Conservation (phyloP, 2,888 invertebrate genomes). For the Pogonocherus hispidulus region DNA sequence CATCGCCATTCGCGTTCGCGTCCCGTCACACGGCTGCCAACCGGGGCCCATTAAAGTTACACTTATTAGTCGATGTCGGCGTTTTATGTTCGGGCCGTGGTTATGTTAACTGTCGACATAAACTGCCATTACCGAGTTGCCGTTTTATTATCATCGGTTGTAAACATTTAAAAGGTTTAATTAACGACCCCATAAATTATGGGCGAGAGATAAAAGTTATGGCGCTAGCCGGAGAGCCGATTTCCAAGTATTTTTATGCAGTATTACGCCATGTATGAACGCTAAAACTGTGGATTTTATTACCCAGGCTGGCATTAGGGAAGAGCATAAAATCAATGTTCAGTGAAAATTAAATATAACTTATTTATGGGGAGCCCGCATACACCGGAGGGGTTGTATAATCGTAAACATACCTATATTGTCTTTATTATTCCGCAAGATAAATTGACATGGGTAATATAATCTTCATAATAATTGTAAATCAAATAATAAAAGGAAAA, state of each 20-base stretch:
- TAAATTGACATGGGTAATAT: conserved; percentile 23
- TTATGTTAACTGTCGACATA: conserved; percentile 53
- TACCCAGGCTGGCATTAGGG: conserved; percentile 31
- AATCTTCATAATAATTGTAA: too few relatives aligned
- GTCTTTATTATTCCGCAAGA: conserved; percentile 21
- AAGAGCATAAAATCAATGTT: conserved; percentile 42
- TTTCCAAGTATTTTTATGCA: conserved; percentile 40
- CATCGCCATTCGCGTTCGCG: conserved; percentile 11
- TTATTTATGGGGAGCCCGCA: conserved; percentile 23
- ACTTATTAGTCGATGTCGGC: conserved; percentile 51
- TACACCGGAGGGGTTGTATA: conserved; percentile 27
- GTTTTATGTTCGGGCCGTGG: conserved; percentile 49
- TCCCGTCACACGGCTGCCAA: conserved; percentile 36
- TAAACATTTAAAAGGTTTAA: conserved; percentile 59
- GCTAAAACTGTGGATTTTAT: conserved; percentile 40
- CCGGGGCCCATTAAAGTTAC: conserved; percentile 47
- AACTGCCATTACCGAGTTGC: conserved; percentile 53
- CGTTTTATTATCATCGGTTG: conserved; percentile 57
- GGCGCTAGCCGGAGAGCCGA: conserved; percentile 35
- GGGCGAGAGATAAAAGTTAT: conserved; percentile 44
- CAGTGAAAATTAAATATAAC: conserved; percentile 42
- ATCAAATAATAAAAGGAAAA: too few relatives aligned
- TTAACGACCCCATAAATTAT: conserved; percentile 55
- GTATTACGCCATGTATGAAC: conserved; percentile 34
- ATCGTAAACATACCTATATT: conserved; percentile 23